A percentile compares a stretch with the other conserved stretches of the same genome.
phyloP scores from a whole-genome alignment of 2,888 invertebrate species.

The Onchidella celtica region DNA sequence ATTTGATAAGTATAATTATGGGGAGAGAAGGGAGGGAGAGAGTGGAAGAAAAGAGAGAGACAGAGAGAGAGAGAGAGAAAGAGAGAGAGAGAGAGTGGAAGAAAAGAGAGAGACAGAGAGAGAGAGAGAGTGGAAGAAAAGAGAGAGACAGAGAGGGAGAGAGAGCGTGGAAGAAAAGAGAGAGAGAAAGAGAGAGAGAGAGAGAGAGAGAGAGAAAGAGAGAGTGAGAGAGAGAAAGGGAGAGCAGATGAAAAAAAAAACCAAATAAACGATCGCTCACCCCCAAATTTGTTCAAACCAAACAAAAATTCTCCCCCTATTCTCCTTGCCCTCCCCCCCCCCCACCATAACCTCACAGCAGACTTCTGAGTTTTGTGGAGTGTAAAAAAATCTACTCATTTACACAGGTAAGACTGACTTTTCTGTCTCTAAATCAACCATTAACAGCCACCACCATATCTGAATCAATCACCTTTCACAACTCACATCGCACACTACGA shows the following conservation, averaged over 20 bases:
- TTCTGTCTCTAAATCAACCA: too few species aligned
- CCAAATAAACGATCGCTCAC: not conserved
- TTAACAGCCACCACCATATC: too few species aligned
- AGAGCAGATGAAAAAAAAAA: not conserved
- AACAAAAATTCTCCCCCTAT: not conserved
- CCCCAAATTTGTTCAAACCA: not conserved
- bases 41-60: not conserved
- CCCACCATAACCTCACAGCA: too few species aligned
- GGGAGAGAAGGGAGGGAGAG: not conserved
- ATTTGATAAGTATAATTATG: too few species aligned
- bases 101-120: not conserved
- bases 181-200: not conserved
- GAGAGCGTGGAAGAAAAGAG: not conserved
- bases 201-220: not conserved
- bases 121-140: not conserved
- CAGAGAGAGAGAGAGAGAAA: not conserved
- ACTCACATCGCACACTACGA: too few species aligned
- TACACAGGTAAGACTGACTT: too few species aligned
- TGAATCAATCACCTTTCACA: too few species aligned
- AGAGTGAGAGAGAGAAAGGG: conserved; percentile 5
- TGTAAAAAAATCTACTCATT: too few species aligned
- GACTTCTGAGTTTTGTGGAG: too few species aligned
- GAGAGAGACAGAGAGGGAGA: not conserved
- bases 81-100: not conserved
- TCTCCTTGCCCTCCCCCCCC: not conserved